Evolutionary conservation across 2,888 invertebrate species (phyloP).

Genomic region (Pteria penguin): DNA sequence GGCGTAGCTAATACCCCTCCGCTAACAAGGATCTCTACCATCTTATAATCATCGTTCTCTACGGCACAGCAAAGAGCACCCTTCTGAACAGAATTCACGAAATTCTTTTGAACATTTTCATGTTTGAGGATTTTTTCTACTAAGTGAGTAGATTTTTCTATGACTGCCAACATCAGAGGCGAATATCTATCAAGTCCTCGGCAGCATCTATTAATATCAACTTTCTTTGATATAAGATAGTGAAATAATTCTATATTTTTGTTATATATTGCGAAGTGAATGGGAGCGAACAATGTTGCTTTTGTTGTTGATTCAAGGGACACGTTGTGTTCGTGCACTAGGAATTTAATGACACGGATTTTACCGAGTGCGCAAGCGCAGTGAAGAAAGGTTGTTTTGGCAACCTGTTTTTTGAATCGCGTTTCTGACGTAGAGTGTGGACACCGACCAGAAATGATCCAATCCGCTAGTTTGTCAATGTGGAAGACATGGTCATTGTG

Average conservation of each 20-base stretch:
- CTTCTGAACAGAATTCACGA: constrained; percentile 30
- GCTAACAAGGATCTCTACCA: constrained; percentile 26
- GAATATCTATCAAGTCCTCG: constrained; percentile 30
- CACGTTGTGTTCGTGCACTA: constrained; percentile 17
- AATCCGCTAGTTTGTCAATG: constrained; percentile 24
- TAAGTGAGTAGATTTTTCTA: constrained; percentile 30
- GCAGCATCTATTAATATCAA: constrained; percentile 35
- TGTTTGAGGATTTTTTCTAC: constrained; percentile 21
- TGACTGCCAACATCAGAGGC: constrained; percentile 34
- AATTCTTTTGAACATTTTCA: constrained; percentile 18
- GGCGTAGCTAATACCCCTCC: constrained; percentile 33
- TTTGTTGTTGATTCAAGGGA: constrained; percentile 15
- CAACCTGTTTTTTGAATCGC: background rate
- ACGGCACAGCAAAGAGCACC: constrained; percentile 42
- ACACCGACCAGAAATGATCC: constrained; percentile 32
- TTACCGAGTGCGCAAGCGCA: constrained; percentile 32
- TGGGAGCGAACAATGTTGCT: constrained; percentile 20
- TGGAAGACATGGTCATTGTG: constrained; percentile 38
- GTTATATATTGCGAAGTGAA: constrained; percentile 35
- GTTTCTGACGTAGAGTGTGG: constrained; percentile 18
- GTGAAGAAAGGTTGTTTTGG: constrained; percentile 19
- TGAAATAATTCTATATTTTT: constrained; percentile 32
- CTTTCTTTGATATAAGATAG: constrained; percentile 19
- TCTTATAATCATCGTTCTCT: constrained; percentile 15
- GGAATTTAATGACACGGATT: constrained; percentile 27